Evolutionary conservation across 2,797 vertebrate species (phyloP).

Genomic region (Myotis myotis): DNA sequence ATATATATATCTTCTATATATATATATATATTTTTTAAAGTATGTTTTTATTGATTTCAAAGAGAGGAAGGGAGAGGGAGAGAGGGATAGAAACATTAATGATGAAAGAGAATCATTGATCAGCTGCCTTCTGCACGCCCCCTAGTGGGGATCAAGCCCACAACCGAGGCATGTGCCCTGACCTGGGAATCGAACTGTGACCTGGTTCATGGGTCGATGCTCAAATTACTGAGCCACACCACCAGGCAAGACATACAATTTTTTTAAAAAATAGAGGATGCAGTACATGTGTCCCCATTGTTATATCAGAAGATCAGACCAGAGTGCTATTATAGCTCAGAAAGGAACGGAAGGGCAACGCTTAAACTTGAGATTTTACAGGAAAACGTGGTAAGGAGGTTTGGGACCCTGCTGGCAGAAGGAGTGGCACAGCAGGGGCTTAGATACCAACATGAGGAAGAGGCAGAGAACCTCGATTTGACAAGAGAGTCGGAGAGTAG

Average conservation of each 20-base stretch:
- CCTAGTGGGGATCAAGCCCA: too few species aligned
- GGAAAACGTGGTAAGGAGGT: background rate
- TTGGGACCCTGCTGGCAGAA: background rate
- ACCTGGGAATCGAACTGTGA: too few species aligned
- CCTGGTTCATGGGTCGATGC: too few species aligned
- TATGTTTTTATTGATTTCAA: too few species aligned
- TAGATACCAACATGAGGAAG: background rate
- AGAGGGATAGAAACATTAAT: too few species aligned
- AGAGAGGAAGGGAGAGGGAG: too few species aligned
- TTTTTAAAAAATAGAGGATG: background rate
- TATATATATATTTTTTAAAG: background rate
- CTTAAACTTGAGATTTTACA: background rate
- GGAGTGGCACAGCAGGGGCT: background rate
- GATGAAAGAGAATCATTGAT: too few species aligned
- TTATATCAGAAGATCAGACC: background rate
- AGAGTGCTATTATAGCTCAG: background rate
- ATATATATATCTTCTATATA: background rate
- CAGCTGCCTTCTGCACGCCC: too few species aligned
- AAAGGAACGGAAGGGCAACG: background rate
- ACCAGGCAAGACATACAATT: too few species aligned
- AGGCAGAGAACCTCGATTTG: background rate
- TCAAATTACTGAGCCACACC: too few species aligned
- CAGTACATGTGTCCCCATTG: background rate
- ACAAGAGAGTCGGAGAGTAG: background rate
- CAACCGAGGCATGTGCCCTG: too few species aligned